Evolutionary conservation across 2,888 invertebrate species (phyloP).

Genomic region (Dynastes hyllus): DNA sequence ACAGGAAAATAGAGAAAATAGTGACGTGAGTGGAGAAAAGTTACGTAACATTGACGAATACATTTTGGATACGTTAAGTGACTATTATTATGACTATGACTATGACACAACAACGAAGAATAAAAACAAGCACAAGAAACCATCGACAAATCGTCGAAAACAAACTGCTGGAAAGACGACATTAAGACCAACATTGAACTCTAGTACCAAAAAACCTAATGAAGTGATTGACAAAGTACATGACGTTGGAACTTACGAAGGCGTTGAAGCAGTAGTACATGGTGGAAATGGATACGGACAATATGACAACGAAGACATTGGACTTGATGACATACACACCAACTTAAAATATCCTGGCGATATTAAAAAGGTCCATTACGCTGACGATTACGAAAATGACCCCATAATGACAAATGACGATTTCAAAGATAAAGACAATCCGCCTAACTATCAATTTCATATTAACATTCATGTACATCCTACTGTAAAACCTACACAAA

Average conservation of each 20-base stretch:
- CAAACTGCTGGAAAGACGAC: slow-evolving; percentile 49
- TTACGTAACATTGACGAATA: slow-evolving; percentile 46
- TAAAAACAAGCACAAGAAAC: slow-evolving; percentile 52
- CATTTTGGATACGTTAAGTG: slow-evolving; percentile 43
- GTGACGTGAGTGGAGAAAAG: slow-evolving; percentile 1
- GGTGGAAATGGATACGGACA: slow-evolving; percentile 23
- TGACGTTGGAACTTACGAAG: slow-evolving; percentile 8
- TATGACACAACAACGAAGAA: slow-evolving; percentile 42
- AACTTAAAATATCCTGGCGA: slow-evolving; percentile 15
- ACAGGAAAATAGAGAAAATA: background rate
- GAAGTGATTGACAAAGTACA: background rate
- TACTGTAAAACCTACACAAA: slow-evolving; percentile 41
- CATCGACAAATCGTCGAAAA: slow-evolving; percentile 50
- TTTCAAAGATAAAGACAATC: background rate
- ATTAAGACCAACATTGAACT: background rate
- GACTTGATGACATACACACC: background rate
- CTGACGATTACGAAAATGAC: slow-evolving; percentile 28
- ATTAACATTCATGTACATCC: slow-evolving; percentile 58
- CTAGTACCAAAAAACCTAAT: slow-evolving; percentile 5
- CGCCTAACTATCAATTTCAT: slow-evolving; percentile 58
- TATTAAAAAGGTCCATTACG: slow-evolving; percentile 26
- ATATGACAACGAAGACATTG: slow-evolving; percentile 13
- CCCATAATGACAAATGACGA: slow-evolving; percentile 10
- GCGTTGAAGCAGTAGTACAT: slow-evolving; percentile 1
- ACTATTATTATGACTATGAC: slow-evolving; percentile 49